Evolutionary conservation across 2,113 vertebrate species (phyloP), one percentile per base, ranked within the genome.

Genomic region (Mormyrus lacerda): DNA sequence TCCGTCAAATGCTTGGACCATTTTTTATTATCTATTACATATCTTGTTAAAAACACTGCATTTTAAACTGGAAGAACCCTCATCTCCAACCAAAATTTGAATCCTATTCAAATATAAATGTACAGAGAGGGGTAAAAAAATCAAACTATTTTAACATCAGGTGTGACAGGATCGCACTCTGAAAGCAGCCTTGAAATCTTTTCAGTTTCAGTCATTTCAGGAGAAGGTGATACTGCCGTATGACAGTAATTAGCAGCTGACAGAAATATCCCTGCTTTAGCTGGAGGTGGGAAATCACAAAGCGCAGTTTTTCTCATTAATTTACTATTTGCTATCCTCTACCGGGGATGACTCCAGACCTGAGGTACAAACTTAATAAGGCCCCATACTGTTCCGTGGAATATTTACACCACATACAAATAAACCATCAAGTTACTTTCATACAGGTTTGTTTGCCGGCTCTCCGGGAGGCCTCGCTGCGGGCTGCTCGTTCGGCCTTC

Each of bases 211-310:
- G 95, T 96, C 96, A 95, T 95, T 96, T 96, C 95, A 94, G 93
- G 91, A 91, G 95, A 97, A 98, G 95, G 96, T 97, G 97, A 95
- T 94, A 94, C 95, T 94, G 95, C 96, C 97, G 96, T 96, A 97
- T 97, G 96, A 97, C 96, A 97, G 96, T 98, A 98, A 99, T 98
- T 99, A 99, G 97, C 97, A 96, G 96, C 97, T 97, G 97, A 98
- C 97, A 97, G 94, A 98, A 98, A 98, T 98, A 97, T 97, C 97
- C 95, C 95, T 95, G 97, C 96, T 97, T 94, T 95, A 96, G 94
- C 94, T 92, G 96, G 97, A 97, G 97, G 97, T 98, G 96, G 97
- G 95, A 98, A 98, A 97, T 96, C 96, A 96, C 93, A 95, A 96
- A 97, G 96, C 94, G 92, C 94, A 94, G 94, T 97, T 96, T 96